Evolutionary conservation across 2,113 vertebrate genomes (phyloP), one percentile per base, ranked within the genome.

Genomic region (Myocastor coypus): DNA sequence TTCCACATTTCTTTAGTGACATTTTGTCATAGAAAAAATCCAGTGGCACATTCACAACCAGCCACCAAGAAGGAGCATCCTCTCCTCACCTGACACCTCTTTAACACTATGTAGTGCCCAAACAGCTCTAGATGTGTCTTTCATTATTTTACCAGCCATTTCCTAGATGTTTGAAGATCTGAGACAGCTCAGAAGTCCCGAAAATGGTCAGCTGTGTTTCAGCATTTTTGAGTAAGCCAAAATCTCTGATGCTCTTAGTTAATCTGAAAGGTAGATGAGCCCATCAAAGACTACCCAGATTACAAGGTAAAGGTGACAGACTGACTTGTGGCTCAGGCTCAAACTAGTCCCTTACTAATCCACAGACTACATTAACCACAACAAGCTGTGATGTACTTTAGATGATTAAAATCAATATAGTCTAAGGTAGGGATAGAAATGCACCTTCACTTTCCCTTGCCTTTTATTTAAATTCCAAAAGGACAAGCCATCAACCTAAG

Each of bases 241-340:
- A 73, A 92, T 46, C 92, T 97, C 89, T 94, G 82, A 97, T 88
- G 87, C 34, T 83, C 80, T 95, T 92, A 97, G 90, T 83, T 96
- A 96, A 96, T 94, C 16, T 97, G 94, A 95, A 97, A 96, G 87
- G 77, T 17, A 1, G 75, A 24, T 20, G 64, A 96, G 42, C 32
- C 57, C 96, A 94, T 96, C 95, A 96, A 96, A 97, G 96, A 94
- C 82, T 97, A 93, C 89, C 86, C 46, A 83, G 91, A 97, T 97
- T 96, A 19, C 52, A 75, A 94, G 52, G 71, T 71, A 89, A 37
- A 78, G 96, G 82, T 77, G 87, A 93, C 4, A 96, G 83, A 91
- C 82, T 55, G 77, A 24, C 14, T 7, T 92, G 64, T 77, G 88
- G 91, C 83, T 85, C 57, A 59, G 84, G 73, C 85, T 87, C 32